Evolutionary conservation across 92 coral and sea anemone species (phyloP).

Genomic region (Desmophyllum pertusum): DNA sequence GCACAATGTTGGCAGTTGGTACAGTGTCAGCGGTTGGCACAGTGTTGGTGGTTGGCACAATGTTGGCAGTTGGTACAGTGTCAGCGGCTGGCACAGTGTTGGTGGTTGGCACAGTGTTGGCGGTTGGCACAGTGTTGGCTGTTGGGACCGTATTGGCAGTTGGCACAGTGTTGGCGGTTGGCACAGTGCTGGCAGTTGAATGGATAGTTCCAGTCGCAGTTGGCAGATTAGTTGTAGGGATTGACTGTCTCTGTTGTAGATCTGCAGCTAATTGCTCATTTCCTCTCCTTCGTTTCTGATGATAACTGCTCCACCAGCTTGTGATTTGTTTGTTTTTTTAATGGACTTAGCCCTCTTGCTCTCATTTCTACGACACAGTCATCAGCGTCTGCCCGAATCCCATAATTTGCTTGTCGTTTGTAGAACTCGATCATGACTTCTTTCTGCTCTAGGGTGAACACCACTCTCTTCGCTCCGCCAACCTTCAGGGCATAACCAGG

Average conservation of each 20-base stretch:
- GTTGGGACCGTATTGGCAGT: neutral
- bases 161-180: neutral
- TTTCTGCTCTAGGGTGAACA: slow-evolving; percentile 6
- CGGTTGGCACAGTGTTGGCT: no score
- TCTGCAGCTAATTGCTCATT: slow-evolving; percentile 9
- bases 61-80: neutral
- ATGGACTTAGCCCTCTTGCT: neutral
- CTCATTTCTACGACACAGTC: slow-evolving; percentile 13
- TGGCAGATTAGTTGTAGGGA: neutral
- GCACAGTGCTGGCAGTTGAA: neutral
- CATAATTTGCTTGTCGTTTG: slow-evolving; percentile 12
- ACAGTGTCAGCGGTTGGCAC: neutral
- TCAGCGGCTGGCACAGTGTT: no score
- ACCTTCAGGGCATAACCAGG: neutral
- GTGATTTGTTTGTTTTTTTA: slow-evolving; percentile 16
- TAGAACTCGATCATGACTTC: slow-evolving; percentile 35
- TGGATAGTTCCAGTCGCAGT: neutral
- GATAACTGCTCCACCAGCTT: slow-evolving; percentile 44
- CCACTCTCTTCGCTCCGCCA: no score
- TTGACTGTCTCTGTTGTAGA: neutral
- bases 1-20: neutral
- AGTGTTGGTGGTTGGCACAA: neutral
- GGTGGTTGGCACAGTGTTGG: no score
- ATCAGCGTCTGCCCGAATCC: slow-evolving; percentile 11
- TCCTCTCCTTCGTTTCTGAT: slow-evolving; percentile 18